These are phyloP conservation scores for Diphyllodes magnificus DNA, from an alignment of 2,113 vertebrate genomes.

Conservation along the genomic window DNA sequence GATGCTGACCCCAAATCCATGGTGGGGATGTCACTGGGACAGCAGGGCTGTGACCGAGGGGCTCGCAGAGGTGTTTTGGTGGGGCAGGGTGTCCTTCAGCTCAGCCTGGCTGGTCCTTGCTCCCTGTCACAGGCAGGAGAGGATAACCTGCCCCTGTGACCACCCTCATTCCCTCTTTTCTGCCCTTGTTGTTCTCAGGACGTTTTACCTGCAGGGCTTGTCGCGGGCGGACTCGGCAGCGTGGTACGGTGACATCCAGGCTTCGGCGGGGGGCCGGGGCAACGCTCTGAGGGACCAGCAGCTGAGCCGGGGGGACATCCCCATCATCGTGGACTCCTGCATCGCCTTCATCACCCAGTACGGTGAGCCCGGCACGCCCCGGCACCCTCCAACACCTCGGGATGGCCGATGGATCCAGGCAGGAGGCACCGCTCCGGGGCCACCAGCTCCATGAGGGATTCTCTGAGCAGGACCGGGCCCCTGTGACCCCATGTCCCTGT, in stretches of 20 bases:
- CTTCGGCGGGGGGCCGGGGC: constrained; percentile 84
- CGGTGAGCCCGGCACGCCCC: constrained; percentile 66
- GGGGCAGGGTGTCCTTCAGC: accelerated
- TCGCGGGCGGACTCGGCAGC: constrained; percentile 81
- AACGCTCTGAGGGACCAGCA: constrained; percentile 90
- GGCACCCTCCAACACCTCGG: accelerated
- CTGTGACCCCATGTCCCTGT: neutral
- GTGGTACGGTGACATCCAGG: constrained; percentile 86
- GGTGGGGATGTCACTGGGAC: neutral
- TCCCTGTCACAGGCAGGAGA: neutral
- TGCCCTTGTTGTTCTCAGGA: constrained; percentile 74
- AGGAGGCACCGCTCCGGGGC: accelerated
- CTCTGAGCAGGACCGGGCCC: neutral
- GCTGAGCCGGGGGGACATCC: constrained; percentile 91
- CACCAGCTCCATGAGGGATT: neutral
- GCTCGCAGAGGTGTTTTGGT: neutral
- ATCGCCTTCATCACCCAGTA: constrained; percentile 97
- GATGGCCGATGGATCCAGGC: accelerated
- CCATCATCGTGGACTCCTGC: constrained; percentile 96
- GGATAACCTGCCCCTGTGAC: neutral
- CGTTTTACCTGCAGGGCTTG: constrained; percentile 88
- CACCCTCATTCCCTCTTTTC: constrained; percentile 9
- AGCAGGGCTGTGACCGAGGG: neutral
- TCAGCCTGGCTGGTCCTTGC: neutral
- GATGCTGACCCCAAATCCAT: accelerated